Evolutionary conservation across 1,140 invertebrate species (phyloP).

Genomic region (Solen grandis): DNA sequence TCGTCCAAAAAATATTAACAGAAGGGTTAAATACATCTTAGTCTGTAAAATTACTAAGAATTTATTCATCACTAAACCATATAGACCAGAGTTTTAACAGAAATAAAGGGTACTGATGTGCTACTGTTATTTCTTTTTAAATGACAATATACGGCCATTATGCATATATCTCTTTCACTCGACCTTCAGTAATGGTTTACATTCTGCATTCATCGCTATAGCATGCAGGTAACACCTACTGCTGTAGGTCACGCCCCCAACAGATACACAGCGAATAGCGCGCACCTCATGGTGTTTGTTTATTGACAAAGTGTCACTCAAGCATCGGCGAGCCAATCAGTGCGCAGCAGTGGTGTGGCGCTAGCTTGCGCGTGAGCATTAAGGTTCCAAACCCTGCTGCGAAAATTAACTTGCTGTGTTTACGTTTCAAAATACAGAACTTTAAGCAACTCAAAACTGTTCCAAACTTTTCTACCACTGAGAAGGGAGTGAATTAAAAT

Average conservation of each 20-base stretch:
- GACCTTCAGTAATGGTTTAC: too few species aligned
- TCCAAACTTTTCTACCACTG: conserved; percentile 33
- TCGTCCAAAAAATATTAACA: too few species aligned
- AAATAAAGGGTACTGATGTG: too few species aligned
- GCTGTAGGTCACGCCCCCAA: neutral
- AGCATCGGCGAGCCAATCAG: conserved; percentile 39
- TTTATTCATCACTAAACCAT: too few species aligned
- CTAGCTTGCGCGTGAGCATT: conserved; percentile 33
- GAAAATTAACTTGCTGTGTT: conserved; percentile 53
- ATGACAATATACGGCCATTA: too few species aligned
- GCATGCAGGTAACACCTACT: conserved; percentile 39
- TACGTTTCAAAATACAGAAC: conserved; percentile 49
- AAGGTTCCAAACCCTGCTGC: conserved; percentile 49
- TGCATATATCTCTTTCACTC: too few species aligned
- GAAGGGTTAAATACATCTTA: too few species aligned
- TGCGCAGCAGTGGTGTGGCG: conserved; percentile 44
- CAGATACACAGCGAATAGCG: conserved; percentile 29
- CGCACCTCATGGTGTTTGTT: conserved; percentile 47
- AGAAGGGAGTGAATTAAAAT: conserved; percentile 56
- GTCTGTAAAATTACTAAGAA: too few species aligned
- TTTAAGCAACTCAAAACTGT: conserved; percentile 50
- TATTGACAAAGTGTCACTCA: conserved; percentile 53
- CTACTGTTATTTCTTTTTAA: too few species aligned
- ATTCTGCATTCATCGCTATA: too few species aligned
- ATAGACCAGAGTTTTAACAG: too few species aligned